Base-by-base conservation (phyloP, 2,113 vertebrate species). In the Cyprinodon brontotheroides region DNA sequence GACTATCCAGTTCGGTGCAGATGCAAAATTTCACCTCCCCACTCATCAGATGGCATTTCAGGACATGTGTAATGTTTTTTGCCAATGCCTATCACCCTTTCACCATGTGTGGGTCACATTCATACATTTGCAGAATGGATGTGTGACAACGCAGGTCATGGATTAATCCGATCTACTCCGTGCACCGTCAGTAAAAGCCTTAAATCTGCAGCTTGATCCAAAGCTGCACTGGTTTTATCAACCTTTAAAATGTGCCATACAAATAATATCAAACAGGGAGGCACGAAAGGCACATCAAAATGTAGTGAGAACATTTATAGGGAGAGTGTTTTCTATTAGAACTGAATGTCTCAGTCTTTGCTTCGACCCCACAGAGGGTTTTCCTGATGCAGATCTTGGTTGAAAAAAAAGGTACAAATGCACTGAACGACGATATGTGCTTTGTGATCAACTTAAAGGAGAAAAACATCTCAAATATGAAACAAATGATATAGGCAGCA, bases 11-110 rank as follows among this genome's bases (percentile, higher is more conserved):
- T 71, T 69, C 75, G 84, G 65, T 88, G 82, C 86, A 89, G 86
- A 92, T 80, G 82, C 77, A 89, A 80, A 82, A 80, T 87, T 81
- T 89, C 75, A 89, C 83, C 78, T 85, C 78, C 88, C 68, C 79
- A 87, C 85, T 88, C 76, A 82, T 83, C 85, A 87, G 84, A 79
- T 85, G 88, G 73, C 80, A 81, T 77, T 50, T 81, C 72, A 87
- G 61, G 45, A 72, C 68, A 69, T 72, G 79, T 82, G 79, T 41
- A 79, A 75, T 82, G 72, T 59, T 70, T 71, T 72, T 61, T 75
- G 61, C 41, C 77, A 83, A 63, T 53, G 80, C 86, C 83, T 80
- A 37, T 78, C 85, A 89, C 74, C 59, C 53, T 43, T 39, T 61
- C 76, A 59, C 53, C 14, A 41, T 66, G n/a, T 47, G 68, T 74